Percentiles rank a stretch among this genome's conserved stretches.
phyloP scores from a whole-genome alignment of 1,140 invertebrate species.

The Calliphora vicina region DNA sequence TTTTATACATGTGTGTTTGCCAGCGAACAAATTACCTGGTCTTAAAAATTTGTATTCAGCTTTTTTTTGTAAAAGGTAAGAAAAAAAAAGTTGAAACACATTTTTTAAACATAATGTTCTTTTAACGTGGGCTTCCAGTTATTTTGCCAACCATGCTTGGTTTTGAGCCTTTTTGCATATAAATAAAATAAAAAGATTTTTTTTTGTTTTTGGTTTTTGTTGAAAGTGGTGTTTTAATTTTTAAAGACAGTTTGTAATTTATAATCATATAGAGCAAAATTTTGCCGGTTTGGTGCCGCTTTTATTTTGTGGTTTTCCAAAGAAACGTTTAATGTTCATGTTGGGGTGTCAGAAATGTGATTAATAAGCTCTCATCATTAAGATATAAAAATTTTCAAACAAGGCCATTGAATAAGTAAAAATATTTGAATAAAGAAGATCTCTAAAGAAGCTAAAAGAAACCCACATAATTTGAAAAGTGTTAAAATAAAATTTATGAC shows the following conservation, averaged over 20 bases:
- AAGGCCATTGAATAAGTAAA: neutral
- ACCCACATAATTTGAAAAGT: neutral
- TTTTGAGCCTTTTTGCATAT: neutral
- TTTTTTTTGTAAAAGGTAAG: neutral
- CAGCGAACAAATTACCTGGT: conserved; percentile 25
- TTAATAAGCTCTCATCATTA: conserved; percentile 33
- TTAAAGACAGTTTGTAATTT: conserved; percentile 27
- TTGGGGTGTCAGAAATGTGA: conserved; percentile 31
- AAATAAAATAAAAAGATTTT: neutral
- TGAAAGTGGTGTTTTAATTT: conserved; percentile 16
- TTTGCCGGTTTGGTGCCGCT: neutral
- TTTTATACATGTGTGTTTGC: neutral
- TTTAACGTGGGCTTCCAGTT: neutral
- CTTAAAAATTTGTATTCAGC: conserved; percentile 26
- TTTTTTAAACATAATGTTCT: conserved; percentile 16
- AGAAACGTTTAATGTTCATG: conserved; percentile 3
- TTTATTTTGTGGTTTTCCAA: neutral
- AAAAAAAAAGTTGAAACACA: neutral
- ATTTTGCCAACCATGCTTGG: neutral
- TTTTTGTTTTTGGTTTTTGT: neutral
- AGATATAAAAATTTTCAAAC: neutral
- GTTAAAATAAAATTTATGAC: conserved; percentile 6
- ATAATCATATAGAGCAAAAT: conserved; percentile 1
- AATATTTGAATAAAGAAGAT: neutral
- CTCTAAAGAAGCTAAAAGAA: no score